Base-by-base conservation (phyloP, 2,113 vertebrate genomes). In the Taxidea taxus region DNA sequence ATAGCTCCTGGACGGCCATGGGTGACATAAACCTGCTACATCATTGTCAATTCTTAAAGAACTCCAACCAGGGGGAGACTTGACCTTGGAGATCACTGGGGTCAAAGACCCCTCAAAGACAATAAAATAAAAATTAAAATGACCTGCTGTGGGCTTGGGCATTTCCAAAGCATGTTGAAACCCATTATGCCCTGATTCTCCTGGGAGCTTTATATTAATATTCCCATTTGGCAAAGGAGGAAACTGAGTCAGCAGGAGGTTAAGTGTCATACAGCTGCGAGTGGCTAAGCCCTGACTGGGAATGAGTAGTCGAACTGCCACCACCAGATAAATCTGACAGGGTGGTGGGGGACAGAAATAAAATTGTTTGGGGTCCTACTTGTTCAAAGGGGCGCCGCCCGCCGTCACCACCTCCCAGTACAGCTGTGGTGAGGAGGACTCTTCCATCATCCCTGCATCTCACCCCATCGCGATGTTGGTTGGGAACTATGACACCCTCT, bases 371-470 rank as follows among this genome's bases (percentile, higher is more conserved):
- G 42, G 74, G 42, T 31, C 2, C 27, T 68, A 4, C 74, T 8
- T 31, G 42, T 47, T 47, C 74, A 31, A 18, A 44, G 74, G 2
- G 74, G 14, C 0, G 7, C 42, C 0, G 7, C 42, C 8, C 42
- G 27, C 27, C 47, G 16, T 47, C 42, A 16, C 42, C 0, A 4
- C 42, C 72, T 77, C 74, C 39, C 42, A 4, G 4, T 44, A 29
- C 27, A 44, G 42, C 27, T 44, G 25, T 16, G 27, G 27, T 15
- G 5, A 31, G 27, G 42, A 31, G 27, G 27, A 31, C 29, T 31
- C 14, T 16, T 31, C 7, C 7, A 0, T 4, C 7, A 15, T 47
- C 42, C 27, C 74, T 0, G 1, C 42, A 31, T 47, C 42, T 31
- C 27, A 0, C 42, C 74, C 42, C 7, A 7, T 31, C 27, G 29